These are phyloP conservation scores for Trachemys scripta DNA, from an alignment of 2,113 vertebrate genomes.

Conservation along the genomic window DNA sequence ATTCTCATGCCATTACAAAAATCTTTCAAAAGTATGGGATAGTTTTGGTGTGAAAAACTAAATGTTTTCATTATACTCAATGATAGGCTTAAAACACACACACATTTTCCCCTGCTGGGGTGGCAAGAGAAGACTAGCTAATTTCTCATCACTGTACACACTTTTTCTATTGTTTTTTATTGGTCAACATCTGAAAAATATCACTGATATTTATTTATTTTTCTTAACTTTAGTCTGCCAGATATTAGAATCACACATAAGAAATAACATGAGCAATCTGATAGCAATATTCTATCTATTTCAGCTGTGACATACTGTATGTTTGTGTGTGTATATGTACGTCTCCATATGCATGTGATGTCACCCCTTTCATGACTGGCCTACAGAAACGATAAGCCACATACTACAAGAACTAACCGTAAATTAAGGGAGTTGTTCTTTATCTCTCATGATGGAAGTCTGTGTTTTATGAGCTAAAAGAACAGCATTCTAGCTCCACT, in stretches of 20 bases:
- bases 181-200: background rate
- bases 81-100: background rate
- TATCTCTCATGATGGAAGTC: background rate
- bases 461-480: background rate
- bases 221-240: constrained; percentile 33
- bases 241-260: background rate
- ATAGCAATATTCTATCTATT: background rate
- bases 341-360: background rate
- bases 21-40: accelerated
- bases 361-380: background rate
- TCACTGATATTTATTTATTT: constrained; percentile 5
- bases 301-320: background rate
- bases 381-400: background rate
- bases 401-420: background rate
- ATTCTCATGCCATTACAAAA: background rate
- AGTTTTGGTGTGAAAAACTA: background rate
- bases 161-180: background rate
- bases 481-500: background rate
- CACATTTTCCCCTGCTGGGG: background rate
- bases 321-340: background rate
- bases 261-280: background rate
- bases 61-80: background rate
- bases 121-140: background rate
- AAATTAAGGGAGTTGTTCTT: background rate
- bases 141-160: background rate